Evolutionary conservation across 1,140 invertebrate species (phyloP), one percentile per base, ranked within the genome.

Genomic region (Wiebesia pumilae): DNA sequence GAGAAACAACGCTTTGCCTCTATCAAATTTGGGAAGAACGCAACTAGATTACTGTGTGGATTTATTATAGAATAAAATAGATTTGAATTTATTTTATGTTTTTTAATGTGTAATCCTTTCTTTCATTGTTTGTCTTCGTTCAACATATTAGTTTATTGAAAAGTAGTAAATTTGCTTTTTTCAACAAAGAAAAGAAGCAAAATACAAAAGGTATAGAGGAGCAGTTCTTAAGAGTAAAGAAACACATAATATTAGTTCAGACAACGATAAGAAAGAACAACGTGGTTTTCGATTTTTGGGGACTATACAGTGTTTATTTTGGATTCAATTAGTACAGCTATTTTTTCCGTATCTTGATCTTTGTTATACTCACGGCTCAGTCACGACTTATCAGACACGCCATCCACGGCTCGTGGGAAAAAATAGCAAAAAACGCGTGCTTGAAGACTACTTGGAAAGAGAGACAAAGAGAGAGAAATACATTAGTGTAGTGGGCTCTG

Each of bases 1-100:
- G 47, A 51, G 69, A 51, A 54, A 71, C 24, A 54, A 71, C 65
- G 81, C 81, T 78, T 43, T 75, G 33, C 38, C 43, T 7, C 75
- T 75, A 7, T 40, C n/a, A 10, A 0, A 7, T 54, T 51, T 75
- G 21, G 71, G 24, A 9, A 54, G 51, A 54, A 54, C 19, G 51
- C 6, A 27, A 38, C 14, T 35, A 43, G 0, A 75, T 75, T 19
- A 3, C 71, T 12, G 30, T 24, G 24, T 9, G 33, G 33, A 27
- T 40, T 40, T 40, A 38, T 38, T 43, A 43, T 75, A 71, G 14
- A 27, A 27, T 19, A 38, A 33, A 21, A 35, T 35, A 38, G 69
- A 71, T 27, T 12, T 21, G 4, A 33, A 1, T 33, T 69, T 69
- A 43, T 43, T 12, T 38, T 40, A 27, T 10, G 14, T 43, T 75